Percentiles rank a stretch among this genome's conserved stretches.
phyloP scores from a whole-genome alignment of 2,113 vertebrate genomes.

The Arizona elegans region DNA sequence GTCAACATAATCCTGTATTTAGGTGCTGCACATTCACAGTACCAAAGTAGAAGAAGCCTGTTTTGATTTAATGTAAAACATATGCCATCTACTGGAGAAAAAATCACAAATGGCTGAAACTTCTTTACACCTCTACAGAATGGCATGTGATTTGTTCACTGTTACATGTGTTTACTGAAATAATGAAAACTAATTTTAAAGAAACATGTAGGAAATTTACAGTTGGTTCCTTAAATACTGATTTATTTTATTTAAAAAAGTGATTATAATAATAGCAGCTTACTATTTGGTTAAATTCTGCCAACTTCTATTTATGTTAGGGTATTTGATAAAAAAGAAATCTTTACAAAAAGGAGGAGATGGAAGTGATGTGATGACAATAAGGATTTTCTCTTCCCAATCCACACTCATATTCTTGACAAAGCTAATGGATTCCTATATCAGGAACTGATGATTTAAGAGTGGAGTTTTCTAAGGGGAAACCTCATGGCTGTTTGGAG shows the following conservation, averaged over 20 bases:
- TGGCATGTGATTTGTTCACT: background rate
- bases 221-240: background rate
- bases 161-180: background rate
- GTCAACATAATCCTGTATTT: background rate
- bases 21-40: background rate
- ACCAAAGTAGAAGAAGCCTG: background rate
- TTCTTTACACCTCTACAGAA: background rate
- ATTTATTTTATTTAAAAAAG: background rate
- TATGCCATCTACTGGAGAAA: background rate
- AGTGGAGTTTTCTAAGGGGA: background rate
- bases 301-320: background rate
- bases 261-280: background rate
- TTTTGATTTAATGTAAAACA: background rate
- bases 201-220: background rate
- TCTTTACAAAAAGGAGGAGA: background rate
- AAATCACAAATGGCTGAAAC: background rate
- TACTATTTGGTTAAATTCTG: background rate
- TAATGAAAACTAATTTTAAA: background rate
- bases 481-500: background rate
- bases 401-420: background rate
- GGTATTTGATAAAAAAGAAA: background rate
- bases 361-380: background rate
- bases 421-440: background rate
- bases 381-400: background rate
- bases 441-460: background rate